Conservation (phyloP, 2,888 invertebrate species). For the Phymatocera aterrima region DNA sequence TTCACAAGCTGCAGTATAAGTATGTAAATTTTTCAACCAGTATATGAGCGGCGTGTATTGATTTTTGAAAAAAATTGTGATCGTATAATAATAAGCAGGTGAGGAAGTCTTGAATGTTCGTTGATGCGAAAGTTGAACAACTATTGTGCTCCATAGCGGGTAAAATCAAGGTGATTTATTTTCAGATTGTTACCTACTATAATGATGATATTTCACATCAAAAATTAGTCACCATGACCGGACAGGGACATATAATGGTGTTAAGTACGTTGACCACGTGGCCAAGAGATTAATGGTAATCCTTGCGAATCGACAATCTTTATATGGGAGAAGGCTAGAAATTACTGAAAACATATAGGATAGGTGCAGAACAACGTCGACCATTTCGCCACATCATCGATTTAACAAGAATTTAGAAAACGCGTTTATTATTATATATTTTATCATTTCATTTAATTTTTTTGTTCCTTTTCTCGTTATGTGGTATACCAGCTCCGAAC, state of each 20-base stretch:
- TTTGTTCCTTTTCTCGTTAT: too few relatives aligned
- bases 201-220: slow-evolving; percentile 12
- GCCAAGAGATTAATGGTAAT: slow-evolving; percentile 38
- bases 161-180: slow-evolving; percentile 43
- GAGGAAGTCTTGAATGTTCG: slow-evolving; percentile 6
- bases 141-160: slow-evolving; percentile 32
- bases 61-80: background rate
- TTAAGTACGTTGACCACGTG: slow-evolving; percentile 44
- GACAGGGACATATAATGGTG: slow-evolving; percentile 43
- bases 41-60: background rate
- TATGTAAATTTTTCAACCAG: background rate
- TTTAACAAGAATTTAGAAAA: background rate
- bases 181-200: slow-evolving; percentile 25
- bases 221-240: slow-evolving; percentile 37
- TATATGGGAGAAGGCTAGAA: slow-evolving; percentile 31
- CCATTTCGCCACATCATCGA: background rate
- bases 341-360: slow-evolving; percentile 34
- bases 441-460: too few relatives aligned
- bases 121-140: slow-evolving; percentile 7
- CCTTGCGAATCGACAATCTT: slow-evolving; percentile 30
- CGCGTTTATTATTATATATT: too few relatives aligned
- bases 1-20: background rate
- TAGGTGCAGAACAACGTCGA: background rate
- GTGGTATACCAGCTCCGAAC: too few relatives aligned
- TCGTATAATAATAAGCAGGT: background rate